Evolutionary conservation across 2,113 vertebrate species (phyloP), one percentile per base, ranked within the genome.

Genomic region (Anhinga anhinga): DNA sequence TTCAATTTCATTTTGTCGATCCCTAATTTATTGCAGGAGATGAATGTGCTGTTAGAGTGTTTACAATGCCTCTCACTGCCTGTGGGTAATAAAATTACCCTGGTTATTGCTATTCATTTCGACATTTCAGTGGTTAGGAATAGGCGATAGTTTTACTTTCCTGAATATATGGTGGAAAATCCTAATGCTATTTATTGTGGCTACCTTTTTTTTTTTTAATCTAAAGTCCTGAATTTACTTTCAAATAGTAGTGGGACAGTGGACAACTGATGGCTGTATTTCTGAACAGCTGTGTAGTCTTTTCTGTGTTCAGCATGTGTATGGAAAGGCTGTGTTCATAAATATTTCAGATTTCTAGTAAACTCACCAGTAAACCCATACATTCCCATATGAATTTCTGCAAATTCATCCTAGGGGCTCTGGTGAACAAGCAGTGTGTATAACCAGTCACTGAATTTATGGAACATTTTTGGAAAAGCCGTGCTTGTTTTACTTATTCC

Each of bases 1-100:
- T 96, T 96, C 95, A 92, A 67, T 98, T 98, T 97, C 77, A 86
- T 93, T 96, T 91, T 95, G 93, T 97, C 92, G 50, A 82, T 95
- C 84, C 67, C 95, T 95, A 96, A 95, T 97, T 97, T 96, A 95
- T 93, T 76, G 72, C 53, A 44, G 79, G 94, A 88, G 88, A 49
- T 96, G 92, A 97, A 82, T 96, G 95, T 91, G 56, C 94, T 90
- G 80, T 95, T 96, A 63, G 83, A 80, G 61, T 94, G 90, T 96
- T 97, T 97, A 91, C 95, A 97, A 94, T 10, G 66, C 88, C 84
- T 94, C 86, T 97, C n/a, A 2, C 89, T 96, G 94, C 79, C 78
- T 79, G 80, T 94, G 95, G 94, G 86, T 96, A 96, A 97, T 96
- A 96, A 95, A 98, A 96, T 96, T 96, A 80, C 94, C 58, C 65